Base-by-base conservation (phyloP, 2,888 invertebrate genomes). In the Alentia gelatinosa region DNA sequence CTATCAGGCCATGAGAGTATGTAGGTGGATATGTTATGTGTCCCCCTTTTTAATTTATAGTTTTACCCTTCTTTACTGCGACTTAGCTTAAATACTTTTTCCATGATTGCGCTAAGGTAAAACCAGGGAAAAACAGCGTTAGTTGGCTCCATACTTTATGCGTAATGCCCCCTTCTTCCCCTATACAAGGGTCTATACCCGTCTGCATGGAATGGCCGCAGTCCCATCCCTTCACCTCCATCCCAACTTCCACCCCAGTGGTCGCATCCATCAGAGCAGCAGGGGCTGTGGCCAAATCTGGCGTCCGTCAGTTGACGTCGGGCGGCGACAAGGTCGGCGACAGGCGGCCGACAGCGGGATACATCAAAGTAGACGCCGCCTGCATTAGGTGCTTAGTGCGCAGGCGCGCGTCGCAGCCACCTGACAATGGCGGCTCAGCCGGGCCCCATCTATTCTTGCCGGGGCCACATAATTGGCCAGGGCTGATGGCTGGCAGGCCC, bases 331-430 rank as follows among this genome's bases (percentile, higher is more conserved):
- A 35, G 39, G 83, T 19, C 42, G 39, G 4, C 83, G 83, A 3
- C 23, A 1, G n/a, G 83, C n/a, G n/a, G 39, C 7, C 26, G 83
- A 83, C 83, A 39, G 39, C 83, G 23, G 83, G 83, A 47, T 86
- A 86, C 86, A 86, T 86, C 86, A 86, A 86, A 86, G 86, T 33
- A 19, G 86, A 50, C 47, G 35, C 1, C n/a, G 50, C 19, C 50
- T 86, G 86, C 86, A 86, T 86, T 86, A 86, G 86, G 86, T 86
- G 86, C 42, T 86, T 86, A 86, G 47, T 47, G 47, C 9, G 86
- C 19, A 26, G 83, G 39, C 39, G 83, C 74, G 74, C 74, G 74
- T 74, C 74, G 33, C 74, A 26, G 33, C 74, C 74, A 74, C 74
- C 74, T 74, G 74, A 74, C 74, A 74, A 74, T 74, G 74, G 74